Evolutionary conservation across 2,113 vertebrate genomes (phyloP), one percentile per base, ranked within the genome.

Genomic region (Eleginops maclovinus): DNA sequence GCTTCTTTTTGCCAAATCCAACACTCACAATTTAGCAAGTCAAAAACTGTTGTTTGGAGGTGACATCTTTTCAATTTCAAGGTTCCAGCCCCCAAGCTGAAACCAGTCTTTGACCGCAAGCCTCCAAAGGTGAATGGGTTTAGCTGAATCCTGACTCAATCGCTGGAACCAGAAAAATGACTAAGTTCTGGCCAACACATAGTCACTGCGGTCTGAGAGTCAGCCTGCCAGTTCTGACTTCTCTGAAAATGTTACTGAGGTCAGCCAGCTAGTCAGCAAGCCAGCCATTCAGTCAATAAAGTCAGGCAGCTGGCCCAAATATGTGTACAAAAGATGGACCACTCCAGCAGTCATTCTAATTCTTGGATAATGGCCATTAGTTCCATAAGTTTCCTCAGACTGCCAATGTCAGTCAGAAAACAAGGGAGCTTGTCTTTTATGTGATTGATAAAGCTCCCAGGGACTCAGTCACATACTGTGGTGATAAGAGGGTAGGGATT

Each of bases 91-190:
- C 60, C 54, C 44, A 43, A n/a, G 24, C 46, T n/a, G 49, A 67
- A 72, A 67, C 60, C 72, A 11, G 22, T 56, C 19, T 24, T 64
- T 70, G 58, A 75, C 71, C 62, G 22, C 67, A 73, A 28, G n/a
- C 72, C 28, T 65, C 12, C 54, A 70, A 82, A 81, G 87, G 76
- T 87, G 84, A 91, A 79, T 55, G 83, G 66, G 83, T 92, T 91
- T 82, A 80, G 78, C 46, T 73, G 72, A 69, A 84, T 66, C 66
- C 78, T 73, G 87, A 91, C 78, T 90, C 85, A 85, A 56, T 62
- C 80, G 5, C 77, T 87, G 84, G 71, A 89, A 84, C 60, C 72
- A 71, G 75, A 89, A 72, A n/a, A 75, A 77, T 21, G 17, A 28
- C 63, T 67, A 19, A 2, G 71, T 65, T 74, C 78, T 79, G 77